A percentile compares a stretch with the other conserved stretches of the same genome.
phyloP scores from a whole-genome alignment of 2,113 vertebrate species.

The Butorides virescens region DNA sequence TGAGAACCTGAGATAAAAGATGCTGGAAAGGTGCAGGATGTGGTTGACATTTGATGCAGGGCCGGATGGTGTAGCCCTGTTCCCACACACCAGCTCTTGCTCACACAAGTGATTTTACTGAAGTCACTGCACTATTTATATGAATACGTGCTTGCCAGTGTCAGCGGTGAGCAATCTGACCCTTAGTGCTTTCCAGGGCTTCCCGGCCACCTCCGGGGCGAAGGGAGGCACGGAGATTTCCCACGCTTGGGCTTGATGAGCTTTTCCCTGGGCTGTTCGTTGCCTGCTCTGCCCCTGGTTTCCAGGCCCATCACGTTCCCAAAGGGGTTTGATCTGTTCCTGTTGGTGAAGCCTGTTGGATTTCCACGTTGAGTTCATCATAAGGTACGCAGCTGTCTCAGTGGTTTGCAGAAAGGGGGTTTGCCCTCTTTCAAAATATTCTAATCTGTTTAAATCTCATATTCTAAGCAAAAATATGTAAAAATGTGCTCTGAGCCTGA shows the following conservation, averaged over 20 bases:
- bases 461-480: neutral
- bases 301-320: neutral
- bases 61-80: neutral
- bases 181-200: neutral
- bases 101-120: neutral
- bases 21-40: neutral
- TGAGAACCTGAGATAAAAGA: neutral
- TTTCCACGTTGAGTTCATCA: neutral
- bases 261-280: neutral
- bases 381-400: neutral
- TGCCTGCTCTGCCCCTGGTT: neutral
- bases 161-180: neutral
- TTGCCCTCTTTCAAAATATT: neutral
- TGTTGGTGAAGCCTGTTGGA: neutral
- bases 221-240: neutral
- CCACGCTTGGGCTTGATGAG: fast-evolving
- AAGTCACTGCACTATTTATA: neutral
- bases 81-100: neutral
- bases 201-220: neutral
- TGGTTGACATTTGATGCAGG: fast-evolving
- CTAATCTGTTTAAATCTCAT: neutral
- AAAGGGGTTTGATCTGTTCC: neutral
- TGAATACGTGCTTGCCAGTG: neutral
- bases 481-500: neutral
- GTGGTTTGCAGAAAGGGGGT: neutral